Evolutionary conservation across 2,888 invertebrate genomes (phyloP), one percentile per base, ranked within the genome.

Genomic region (Drosophila fungiperda): DNA sequence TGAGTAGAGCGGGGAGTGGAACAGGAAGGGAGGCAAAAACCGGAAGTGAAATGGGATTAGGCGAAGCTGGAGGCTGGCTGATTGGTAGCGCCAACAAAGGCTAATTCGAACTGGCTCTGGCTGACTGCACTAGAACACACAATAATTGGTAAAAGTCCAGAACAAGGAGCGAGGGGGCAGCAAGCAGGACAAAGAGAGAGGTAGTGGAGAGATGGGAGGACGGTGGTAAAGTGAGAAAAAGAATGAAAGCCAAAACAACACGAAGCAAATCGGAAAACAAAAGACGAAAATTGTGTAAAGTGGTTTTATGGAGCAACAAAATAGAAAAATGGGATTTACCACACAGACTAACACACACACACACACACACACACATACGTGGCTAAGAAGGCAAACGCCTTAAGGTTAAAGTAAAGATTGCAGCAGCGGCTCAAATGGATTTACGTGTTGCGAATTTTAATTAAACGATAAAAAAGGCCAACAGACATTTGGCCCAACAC

Each of bases 391-490:
- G 68, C 72, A 71, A 77, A 64, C 65, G 90, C 87, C 89, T 90
- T 86, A 85, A 90, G 90, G 87, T 87, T 89, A 85, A 89, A 87
- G 87, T 90, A 86, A 87, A 87, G 87, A 87, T 87, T 87, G 87
- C 87, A 89, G 87, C 86, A 82, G 87, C 81, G 87, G 90, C 87
- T 88, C 89, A 90, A 90, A 90, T 89, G 90, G 86, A 90, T 86
- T 86, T 90, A 89, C 89, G 89, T 89, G 89, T 90, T 90, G 90
- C 84, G 90, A 89, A 89, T 89, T 89, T 89, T 89, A 89, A 89
- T 89, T 89, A 89, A 90, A 90, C 88, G 89, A 84, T 89, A 90
- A 89, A 89, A 88, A 87, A 82, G 83, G 75, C 66, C 79, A 83
- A 54, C 82, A 81, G 83, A 78, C 82, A 71, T 71, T 68, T 57